Conservation (phyloP, 37 sponge, comb jelly and placozoan genomes). For the Halisarca cf. caerulea region DNA sequence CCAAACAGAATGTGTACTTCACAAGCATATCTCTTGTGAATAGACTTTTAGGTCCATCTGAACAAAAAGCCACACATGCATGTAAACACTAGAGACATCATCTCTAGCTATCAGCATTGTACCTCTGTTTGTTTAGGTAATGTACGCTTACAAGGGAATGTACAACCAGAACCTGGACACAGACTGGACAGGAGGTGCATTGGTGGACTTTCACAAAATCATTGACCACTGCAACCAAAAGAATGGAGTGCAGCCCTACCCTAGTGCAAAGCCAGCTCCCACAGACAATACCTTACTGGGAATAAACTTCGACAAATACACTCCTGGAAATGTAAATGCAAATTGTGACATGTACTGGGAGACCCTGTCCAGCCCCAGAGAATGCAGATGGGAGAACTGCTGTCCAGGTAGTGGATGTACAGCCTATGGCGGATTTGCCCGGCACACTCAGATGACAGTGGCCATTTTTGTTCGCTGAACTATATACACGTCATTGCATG, state of each 20-base stretch:
- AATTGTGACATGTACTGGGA: neutral
- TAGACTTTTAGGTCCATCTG: too few relatives aligned
- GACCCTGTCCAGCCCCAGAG: neutral
- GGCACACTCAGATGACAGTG: too few relatives aligned
- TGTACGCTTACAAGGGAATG: conserved; percentile 14
- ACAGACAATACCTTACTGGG: neutral
- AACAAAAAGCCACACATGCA: too few relatives aligned
- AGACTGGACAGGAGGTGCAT: conserved; percentile 5
- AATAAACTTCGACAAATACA: neutral
- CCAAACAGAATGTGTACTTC: too few relatives aligned
- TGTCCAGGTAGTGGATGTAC: too few relatives aligned
- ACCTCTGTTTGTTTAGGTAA: too few relatives aligned
- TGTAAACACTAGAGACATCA: too few relatives aligned
- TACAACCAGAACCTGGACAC: conserved; percentile 13
- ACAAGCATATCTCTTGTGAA: too few relatives aligned
- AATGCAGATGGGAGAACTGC: neutral
- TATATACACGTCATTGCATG: too few relatives aligned
- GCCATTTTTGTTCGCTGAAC: too few relatives aligned
- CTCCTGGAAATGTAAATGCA: neutral
- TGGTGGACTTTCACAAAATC: neutral
- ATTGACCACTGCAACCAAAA: neutral
- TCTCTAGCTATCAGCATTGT: too few relatives aligned
- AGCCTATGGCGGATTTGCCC: too few relatives aligned
- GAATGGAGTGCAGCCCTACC: neutral
- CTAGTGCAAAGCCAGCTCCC: neutral